Percentiles rank a stretch among this genome's conserved stretches.
phyloP scores from a whole-genome alignment of 2,888 invertebrate genomes.

The Cataglyphis albicans region DNA sequence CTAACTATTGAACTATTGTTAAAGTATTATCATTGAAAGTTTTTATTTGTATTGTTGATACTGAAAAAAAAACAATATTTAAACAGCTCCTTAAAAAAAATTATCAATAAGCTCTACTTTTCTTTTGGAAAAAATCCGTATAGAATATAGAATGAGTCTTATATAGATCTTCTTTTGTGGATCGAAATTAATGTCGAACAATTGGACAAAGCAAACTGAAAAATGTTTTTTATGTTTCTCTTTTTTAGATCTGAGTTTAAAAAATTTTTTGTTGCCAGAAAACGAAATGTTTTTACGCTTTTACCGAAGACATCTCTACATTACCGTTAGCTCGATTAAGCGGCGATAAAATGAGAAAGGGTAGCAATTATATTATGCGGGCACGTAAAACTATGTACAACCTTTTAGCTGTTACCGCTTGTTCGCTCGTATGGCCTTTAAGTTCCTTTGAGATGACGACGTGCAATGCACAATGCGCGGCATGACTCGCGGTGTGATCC shows the following conservation, averaged over 20 bases:
- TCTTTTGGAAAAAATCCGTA: not conserved
- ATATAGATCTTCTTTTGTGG: no score
- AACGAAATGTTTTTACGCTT: slow-evolving; percentile 15
- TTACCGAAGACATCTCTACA: slow-evolving; percentile 26
- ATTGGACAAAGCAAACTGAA: not conserved
- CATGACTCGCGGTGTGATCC: slow-evolving; percentile 27
- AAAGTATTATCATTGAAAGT: not conserved
- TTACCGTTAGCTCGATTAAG: slow-evolving; percentile 50
- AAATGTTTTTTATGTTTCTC: not conserved
- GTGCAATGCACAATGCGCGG: slow-evolving; percentile 51
- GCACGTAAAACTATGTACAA: slow-evolving; percentile 30
- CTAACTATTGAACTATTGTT: not conserved
- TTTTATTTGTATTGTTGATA: not conserved
- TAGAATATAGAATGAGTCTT: not conserved
- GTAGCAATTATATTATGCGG: slow-evolving; percentile 49
- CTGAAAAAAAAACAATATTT: not conserved
- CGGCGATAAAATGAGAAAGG: slow-evolving; percentile 46
- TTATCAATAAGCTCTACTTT: not conserved
- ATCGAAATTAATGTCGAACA: not conserved
- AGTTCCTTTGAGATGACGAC: slow-evolving; percentile 57
- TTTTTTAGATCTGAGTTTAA: slow-evolving; percentile 16
- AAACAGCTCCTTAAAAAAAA: not conserved
- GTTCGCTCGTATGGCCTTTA: slow-evolving; percentile 43
- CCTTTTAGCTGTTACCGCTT: slow-evolving; percentile 35
- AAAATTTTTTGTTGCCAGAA: slow-evolving; percentile 4